Evolutionary conservation across 2,888 invertebrate species (phyloP), one percentile per base, ranked within the genome.

Genomic region (Bombylius major): DNA sequence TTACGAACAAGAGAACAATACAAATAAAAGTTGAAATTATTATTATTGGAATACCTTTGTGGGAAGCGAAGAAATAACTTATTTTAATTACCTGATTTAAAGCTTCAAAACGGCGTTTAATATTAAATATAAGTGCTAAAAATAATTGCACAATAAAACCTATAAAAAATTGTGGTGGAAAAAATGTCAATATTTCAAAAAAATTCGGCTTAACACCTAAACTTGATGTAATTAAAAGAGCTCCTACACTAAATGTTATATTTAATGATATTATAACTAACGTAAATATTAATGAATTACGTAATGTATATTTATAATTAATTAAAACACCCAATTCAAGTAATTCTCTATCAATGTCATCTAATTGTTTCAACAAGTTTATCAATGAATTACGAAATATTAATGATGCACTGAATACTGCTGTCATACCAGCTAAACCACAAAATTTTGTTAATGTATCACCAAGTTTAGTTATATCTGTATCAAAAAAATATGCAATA

Each of bases 401-500:
- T 9, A 70, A 64, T 4, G 70, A 68, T 33, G 69, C 69, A 0
- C 66, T 63, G 53, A 68, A 71, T 50, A 71, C 69, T 5, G 69
- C 68, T 1, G 65, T 65, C 3, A 70, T 66, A 1, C 70, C 69
- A 44, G 70, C 65, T 5, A 71, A 60, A 2, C 71, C 72, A 53
- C 66, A 70, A 45, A 67, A 68, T 50, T 69, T 67, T 61, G 72
- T 72, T 60, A 72, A 53, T 0, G 67, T 69, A 61, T 72, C 69
- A 8, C 72, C 71, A 5, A 70, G 59, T 34, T 65, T 67, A 5
- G 73, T 69, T 54, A 72, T 69, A 45, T 71, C 65, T 0, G 72
- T 70, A 56, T 68, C 67, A 51, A 72, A 67, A 46, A 72, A 70
- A 50, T 71, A 71, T 1, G 69, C 70, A 23, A 72, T 68, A 14